Evolutionary conservation across 2,113 vertebrate species (phyloP).

Genomic region (Paraplagusia blochii): DNA sequence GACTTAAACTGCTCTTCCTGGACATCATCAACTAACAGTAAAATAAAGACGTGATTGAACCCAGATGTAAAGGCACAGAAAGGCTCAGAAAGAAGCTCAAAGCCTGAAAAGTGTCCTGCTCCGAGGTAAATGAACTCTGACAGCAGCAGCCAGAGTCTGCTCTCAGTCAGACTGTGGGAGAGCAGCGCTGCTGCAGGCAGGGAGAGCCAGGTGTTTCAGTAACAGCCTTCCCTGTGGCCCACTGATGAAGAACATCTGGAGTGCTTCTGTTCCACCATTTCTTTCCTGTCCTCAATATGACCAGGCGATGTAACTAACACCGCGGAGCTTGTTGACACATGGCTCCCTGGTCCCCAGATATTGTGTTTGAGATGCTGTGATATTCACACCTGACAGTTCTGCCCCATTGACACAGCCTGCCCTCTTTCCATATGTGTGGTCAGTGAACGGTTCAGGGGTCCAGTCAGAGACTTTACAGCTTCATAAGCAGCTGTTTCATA

Average conservation of each 20-base stretch:
- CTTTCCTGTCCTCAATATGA: conserved; percentile 77
- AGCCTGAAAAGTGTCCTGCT: too few species aligned
- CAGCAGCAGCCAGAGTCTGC: conserved; percentile 12
- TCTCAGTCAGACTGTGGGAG: conserved; percentile 55
- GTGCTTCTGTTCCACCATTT: conserved; percentile 77
- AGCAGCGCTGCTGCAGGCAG: conserved; percentile 48
- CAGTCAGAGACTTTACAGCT: conserved; percentile 20
- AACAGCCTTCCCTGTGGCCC: conserved; percentile 75
- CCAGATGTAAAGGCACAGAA: too few species aligned
- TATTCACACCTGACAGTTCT: conserved; percentile 65
- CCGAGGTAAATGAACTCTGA: too few species aligned
- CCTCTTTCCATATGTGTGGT: conserved; percentile 66
- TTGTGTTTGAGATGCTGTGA: conserved; percentile 52
- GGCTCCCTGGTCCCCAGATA: conserved; percentile 74
- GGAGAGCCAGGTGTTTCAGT: conserved; percentile 76
- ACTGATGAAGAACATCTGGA: conserved; percentile 81
- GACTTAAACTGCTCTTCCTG: too few species aligned
- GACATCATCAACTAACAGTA: too few species aligned
- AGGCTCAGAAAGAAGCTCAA: too few species aligned
- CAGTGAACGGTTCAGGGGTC: conserved; percentile 54
- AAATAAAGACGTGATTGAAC: too few species aligned
- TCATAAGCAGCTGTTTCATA: conserved; percentile 20
- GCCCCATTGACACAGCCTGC: conserved; percentile 58
- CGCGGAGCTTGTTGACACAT: conserved; percentile 76
- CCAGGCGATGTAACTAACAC: conserved; percentile 80